A percentile compares a stretch with the other conserved stretches of the same genome.
Conservation (phyloP, 1,140 invertebrate genomes). For the Gerris buenoi region DNA sequence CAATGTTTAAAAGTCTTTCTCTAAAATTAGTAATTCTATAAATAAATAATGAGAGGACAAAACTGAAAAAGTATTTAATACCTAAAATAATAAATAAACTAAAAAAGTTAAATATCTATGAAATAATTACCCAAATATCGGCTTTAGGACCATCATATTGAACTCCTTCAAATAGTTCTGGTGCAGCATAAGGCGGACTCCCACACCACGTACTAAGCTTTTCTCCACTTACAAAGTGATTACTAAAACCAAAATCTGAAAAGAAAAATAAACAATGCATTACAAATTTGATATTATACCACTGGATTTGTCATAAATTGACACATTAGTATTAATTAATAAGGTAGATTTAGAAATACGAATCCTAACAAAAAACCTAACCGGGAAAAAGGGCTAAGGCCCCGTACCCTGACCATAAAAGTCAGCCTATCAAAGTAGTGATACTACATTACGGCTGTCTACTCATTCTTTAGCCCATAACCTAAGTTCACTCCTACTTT, state of each 20-base stretch:
- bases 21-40: neutral
- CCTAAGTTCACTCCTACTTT: too few relatives aligned
- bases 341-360: too few relatives aligned
- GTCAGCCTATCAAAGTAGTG: too few relatives aligned
- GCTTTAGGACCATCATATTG: slow-evolving; percentile 92
- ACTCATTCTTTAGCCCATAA: too few relatives aligned
- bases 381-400: too few relatives aligned
- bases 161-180: slow-evolving; percentile 92
- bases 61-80: neutral
- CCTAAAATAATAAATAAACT: neutral
- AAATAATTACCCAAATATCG: slow-evolving; percentile 77
- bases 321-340: too few relatives aligned
- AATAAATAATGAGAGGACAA: neutral
- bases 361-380: too few relatives aligned
- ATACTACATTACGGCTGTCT: too few relatives aligned
- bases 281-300: too few relatives aligned
- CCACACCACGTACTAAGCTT: slow-evolving; percentile 89
- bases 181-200: slow-evolving; percentile 93
- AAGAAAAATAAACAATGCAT: slow-evolving; percentile 9
- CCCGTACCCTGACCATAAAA: too few relatives aligned
- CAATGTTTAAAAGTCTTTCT: too few relatives aligned
- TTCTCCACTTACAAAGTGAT: slow-evolving; percentile 70
- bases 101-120: neutral
- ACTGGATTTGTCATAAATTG: too few relatives aligned
- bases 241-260: slow-evolving; percentile 84